Evolutionary conservation across 2,888 invertebrate genomes (phyloP), one percentile per base, ranked within the genome.

Genomic region (Pollenia angustigena): DNA sequence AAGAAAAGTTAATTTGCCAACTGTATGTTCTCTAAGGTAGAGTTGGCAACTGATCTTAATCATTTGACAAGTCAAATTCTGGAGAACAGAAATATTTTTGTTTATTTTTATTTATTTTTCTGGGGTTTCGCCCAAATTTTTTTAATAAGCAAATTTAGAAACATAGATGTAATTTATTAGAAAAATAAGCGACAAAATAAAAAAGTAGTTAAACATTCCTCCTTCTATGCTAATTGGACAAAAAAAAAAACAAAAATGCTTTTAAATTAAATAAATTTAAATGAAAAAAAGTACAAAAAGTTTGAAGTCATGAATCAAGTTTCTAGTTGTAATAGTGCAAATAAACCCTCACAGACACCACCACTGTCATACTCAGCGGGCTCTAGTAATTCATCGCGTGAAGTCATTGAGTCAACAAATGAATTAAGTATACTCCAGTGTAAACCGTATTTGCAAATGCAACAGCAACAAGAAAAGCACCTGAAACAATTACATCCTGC

Each of bases 341-440:
- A 60, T 46, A 71, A 81, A 66, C 10, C 44, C 18, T 14, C 71
- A 50, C 76, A 46, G 48, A 40, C 32, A 10, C 40, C 32, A n/a
- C 14, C 12, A 18, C 4, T 18, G 12, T 42, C 56, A 62, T 66
- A 64, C 23, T 54, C 66, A 18, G 52, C 56, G 40, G 56, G 48
- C n/a, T 58, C 48, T 12, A 75, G 52, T 18, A 66, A 16, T 52
- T 40, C 72, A n/a, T 58, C 64, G 23, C 78, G 60, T 82, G 75
- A 82, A 72, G 68, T 78, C 71, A 72, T 82, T 10, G 83, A 83
- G 3, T 16, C 66, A 32, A 44, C 85, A 32, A 81, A 68, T 68
- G 87, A 85, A 69, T 68, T 85, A 18, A 83, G 80, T 71, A 78
- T 11, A 12, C 71, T 83, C 44, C 83, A 83, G 50, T 87, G 74